Conservation (phyloP, 2,888 invertebrate genomes). For the Cheilosia scutellata region DNA sequence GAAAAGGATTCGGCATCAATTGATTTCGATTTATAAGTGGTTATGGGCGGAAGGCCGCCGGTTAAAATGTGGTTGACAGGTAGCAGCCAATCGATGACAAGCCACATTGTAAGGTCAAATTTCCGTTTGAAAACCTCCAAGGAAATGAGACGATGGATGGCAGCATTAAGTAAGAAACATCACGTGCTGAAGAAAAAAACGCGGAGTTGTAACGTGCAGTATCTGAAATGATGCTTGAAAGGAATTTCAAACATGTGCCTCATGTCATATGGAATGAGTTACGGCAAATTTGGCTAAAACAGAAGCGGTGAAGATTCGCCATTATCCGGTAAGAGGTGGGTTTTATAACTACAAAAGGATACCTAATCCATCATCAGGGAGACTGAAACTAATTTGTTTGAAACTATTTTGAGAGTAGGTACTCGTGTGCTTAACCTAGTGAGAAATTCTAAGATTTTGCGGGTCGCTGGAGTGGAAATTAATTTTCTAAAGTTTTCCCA, state of each 20-base stretch:
- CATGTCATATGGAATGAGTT: constrained; percentile 15
- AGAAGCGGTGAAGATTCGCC: constrained; percentile 27
- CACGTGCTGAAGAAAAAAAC: constrained; percentile 6
- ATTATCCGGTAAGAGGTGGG: constrained; percentile 7
- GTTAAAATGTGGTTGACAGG: constrained; percentile 68
- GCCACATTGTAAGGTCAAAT: constrained; percentile 48
- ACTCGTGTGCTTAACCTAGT: constrained; percentile 68
- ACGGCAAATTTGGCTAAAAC: constrained; percentile 27
- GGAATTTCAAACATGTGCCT: constrained; percentile 8
- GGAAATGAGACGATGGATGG: background rate
- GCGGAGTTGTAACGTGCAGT: constrained; percentile 18
- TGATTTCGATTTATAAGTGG: constrained; percentile 43
- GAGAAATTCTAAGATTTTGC: constrained; percentile 74
- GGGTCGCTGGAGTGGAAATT: constrained; percentile 68
- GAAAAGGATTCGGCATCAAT: constrained; percentile 68
- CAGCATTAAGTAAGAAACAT: background rate
- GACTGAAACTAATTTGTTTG: constrained; percentile 72
- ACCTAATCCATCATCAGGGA: constrained; percentile 21
- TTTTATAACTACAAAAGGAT: constrained; percentile 49
- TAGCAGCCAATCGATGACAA: constrained; percentile 65
- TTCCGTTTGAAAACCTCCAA: constrained; percentile 20
- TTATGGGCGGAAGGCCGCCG: background rate
- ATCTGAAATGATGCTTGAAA: constrained; percentile 31
- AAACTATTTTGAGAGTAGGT: constrained; percentile 66
- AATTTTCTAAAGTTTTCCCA: constrained; percentile 47